Percentiles rank a stretch among this genome's conserved stretches.
Evolutionary conservation across 1,140 invertebrate genomes (phyloP).

Genomic region (Pogonomyrmex californicus): DNA sequence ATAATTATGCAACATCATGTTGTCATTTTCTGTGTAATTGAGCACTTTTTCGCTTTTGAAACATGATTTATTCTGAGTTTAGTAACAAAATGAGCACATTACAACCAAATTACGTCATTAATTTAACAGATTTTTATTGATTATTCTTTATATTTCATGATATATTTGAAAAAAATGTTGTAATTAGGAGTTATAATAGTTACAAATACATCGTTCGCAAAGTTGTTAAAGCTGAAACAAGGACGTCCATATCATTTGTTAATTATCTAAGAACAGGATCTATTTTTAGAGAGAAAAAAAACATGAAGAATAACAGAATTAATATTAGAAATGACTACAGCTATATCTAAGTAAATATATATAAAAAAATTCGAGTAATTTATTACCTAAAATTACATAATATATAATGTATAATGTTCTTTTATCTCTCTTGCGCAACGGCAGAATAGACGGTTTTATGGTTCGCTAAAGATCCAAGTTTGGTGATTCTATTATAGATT

Average conservation of each 20-base stretch:
- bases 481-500: slow-evolving; percentile 2
- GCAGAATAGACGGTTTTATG: not conserved
- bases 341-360: not conserved
- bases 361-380: not conserved
- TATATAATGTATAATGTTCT: not conserved
- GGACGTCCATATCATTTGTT: not conserved
- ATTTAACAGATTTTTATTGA: not conserved
- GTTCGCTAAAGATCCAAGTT: not conserved
- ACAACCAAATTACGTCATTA: not conserved
- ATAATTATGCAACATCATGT: not conserved
- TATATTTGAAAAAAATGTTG: not conserved
- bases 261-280: not conserved
- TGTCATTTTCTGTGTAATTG: slow-evolving; percentile 16
- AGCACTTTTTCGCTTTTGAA: slow-evolving; percentile 16
- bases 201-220: not conserved
- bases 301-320: not conserved
- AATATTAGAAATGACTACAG: not conserved
- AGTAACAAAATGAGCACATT: not conserved
- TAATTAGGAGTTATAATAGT: not conserved
- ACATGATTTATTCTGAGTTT: not conserved
- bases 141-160: not conserved
- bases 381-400: not conserved
- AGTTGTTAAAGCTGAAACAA: not conserved
- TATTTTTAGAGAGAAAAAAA: not conserved
- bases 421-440: too few species aligned